Conservation (phyloP, 1,140 invertebrate genomes). For the Drosophila sp. region DNA sequence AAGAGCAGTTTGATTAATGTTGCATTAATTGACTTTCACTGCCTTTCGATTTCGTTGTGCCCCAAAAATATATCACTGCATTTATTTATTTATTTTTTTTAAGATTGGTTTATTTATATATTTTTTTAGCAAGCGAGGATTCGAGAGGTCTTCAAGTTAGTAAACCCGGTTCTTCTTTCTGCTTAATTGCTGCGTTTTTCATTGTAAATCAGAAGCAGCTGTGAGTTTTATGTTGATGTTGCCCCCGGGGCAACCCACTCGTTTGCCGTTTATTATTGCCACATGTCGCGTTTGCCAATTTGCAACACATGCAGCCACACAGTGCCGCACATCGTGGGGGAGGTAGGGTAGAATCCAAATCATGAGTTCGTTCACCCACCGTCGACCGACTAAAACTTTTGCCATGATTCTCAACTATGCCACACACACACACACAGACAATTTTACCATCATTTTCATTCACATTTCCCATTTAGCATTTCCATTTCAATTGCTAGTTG, state of each 20-base stretch:
- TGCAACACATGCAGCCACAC: conserved; percentile 26
- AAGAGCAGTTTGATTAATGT: conserved; percentile 75
- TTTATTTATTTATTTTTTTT: background rate
- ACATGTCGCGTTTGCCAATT: conserved; percentile 52
- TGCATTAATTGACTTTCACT: conserved; percentile 81
- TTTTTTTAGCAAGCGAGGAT: background rate
- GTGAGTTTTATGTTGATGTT: conserved; percentile 17
- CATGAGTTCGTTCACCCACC: conserved; percentile 23
- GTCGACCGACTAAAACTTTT: conserved; percentile 19
- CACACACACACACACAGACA: conserved; percentile 16
- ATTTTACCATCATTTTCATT: conserved; percentile 40
- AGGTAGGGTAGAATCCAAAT: background rate
- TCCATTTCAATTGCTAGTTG: conserved; percentile 63
- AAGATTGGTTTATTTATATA: no score
- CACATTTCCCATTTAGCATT: conserved; percentile 38
- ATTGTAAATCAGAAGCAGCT: conserved; percentile 50
- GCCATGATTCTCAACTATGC: conserved; percentile 23
- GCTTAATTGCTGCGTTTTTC: conserved; percentile 31
- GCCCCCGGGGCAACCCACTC: conserved; percentile 25
- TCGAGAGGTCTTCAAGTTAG: conserved; percentile 13
- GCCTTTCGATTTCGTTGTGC: conserved; percentile 31
- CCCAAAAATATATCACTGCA: background rate
- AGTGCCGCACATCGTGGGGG: background rate
- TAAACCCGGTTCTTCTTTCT: conserved; percentile 3
- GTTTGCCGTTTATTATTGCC: conserved; percentile 45